These are phyloP conservation scores for Oxycera nigricornis DNA, from an alignment of 2,888 invertebrate genomes.

Conservation along the genomic window DNA sequence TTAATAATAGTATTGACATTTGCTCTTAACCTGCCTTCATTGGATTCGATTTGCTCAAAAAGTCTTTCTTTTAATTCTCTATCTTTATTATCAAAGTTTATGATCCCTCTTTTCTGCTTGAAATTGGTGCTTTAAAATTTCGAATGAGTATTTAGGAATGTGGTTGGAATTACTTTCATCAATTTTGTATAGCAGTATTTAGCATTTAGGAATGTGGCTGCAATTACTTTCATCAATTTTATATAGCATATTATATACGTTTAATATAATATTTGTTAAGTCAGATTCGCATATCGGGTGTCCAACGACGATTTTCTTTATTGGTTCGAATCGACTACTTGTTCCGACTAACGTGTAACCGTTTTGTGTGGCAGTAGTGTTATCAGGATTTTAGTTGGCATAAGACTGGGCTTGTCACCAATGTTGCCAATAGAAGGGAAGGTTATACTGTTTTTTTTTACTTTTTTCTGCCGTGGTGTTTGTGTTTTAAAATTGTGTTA, in stretches of 20 bases:
- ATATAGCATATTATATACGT: not conserved
- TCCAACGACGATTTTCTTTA: too few species aligned
- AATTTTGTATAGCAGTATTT: too few species aligned
- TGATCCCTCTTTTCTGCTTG: not conserved
- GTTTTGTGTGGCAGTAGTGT: not conserved
- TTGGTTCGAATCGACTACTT: too few species aligned
- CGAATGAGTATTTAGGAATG: not conserved
- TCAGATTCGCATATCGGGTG: too few species aligned
- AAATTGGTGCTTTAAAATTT: not conserved
- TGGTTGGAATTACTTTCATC: not conserved
- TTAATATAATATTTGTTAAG: slow-evolving; percentile 2
- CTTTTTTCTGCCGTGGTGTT: too few species aligned
- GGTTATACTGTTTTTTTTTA: not conserved
- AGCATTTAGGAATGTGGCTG: too few species aligned
- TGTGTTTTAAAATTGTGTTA: not conserved
- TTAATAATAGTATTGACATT: not conserved
- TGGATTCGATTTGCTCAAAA: not conserved
- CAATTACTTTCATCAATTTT: too few species aligned
- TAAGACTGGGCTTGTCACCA: too few species aligned
- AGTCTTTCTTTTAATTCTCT: not conserved
- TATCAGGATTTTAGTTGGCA: not conserved
- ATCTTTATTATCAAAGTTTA: not conserved
- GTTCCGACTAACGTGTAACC: not conserved
- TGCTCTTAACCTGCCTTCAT: not conserved
- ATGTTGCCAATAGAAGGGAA: too few species aligned